Percentiles rank a stretch among this genome's conserved stretches.
Evolutionary conservation across 2,888 invertebrate genomes (phyloP).

Genomic region (Leucania comma): DNA sequence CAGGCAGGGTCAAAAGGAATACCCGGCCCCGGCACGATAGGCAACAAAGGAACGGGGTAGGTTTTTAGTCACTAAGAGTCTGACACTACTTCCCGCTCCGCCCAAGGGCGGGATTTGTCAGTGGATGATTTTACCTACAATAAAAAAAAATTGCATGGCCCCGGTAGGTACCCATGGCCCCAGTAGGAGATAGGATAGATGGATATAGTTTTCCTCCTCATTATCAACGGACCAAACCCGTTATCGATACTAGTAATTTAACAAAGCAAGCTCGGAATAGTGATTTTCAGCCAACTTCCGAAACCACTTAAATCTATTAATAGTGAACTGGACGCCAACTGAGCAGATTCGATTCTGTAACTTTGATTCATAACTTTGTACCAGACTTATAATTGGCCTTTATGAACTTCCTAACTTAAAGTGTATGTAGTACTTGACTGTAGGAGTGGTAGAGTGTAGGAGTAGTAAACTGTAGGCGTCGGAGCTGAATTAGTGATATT

Average conservation of each 20-base stretch:
- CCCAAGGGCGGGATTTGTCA: no score
- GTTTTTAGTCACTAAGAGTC: no score
- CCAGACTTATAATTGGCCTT: slow-evolving; percentile 59
- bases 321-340: slow-evolving; percentile 64
- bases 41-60: no score
- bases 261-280: slow-evolving; percentile 13
- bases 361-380: slow-evolving; percentile 40
- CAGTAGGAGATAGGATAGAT: no score
- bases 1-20: no score
- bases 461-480: slow-evolving; percentile 3
- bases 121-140: no score
- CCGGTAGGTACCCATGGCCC: no score
- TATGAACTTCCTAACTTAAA: slow-evolving; percentile 49
- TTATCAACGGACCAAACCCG: neutral
- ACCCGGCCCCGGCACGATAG: no score
- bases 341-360: slow-evolving; percentile 61
- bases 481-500: slow-evolving; percentile 21
- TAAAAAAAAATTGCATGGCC: no score
- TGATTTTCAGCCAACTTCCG: slow-evolving; percentile 26
- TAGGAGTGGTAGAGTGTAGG: neutral
- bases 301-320: slow-evolving; percentile 66
- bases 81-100: no score
- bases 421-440: slow-evolving; percentile 11
- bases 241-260: slow-evolving; percentile 7
- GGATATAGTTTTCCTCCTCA: neutral